Conservation (phyloP, 2,888 invertebrate species). For the Calliscelio sp. region DNA sequence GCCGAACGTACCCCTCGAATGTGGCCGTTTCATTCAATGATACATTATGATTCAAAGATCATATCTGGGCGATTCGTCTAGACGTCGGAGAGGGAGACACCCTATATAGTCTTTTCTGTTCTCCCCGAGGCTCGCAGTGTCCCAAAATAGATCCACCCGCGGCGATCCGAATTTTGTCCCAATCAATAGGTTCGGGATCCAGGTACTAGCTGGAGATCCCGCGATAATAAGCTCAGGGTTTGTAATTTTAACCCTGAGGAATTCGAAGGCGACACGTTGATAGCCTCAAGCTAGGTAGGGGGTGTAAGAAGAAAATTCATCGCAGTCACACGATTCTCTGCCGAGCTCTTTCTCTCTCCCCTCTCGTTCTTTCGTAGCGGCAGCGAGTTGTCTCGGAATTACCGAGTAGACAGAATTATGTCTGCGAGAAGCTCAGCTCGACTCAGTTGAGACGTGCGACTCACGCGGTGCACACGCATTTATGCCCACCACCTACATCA, state of each 20-base stretch:
- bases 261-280: constrained; percentile 59
- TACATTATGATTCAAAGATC: constrained; percentile 85
- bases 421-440: constrained; percentile 83
- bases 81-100: constrained; percentile 83
- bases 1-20: constrained; percentile 65
- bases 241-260: constrained; percentile 54
- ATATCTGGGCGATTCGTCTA: constrained; percentile 85
- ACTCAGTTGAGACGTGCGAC: constrained; percentile 85
- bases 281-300: constrained; percentile 65
- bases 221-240: constrained; percentile 20
- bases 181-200: not conserved
- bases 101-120: too few relatives aligned
- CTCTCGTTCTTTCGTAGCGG: constrained; percentile 72
- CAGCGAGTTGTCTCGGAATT: constrained; percentile 82
- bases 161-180: too few relatives aligned
- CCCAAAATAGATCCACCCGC: too few relatives aligned
- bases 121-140: not conserved
- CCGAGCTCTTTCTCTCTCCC: constrained; percentile 74
- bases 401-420: constrained; percentile 86
- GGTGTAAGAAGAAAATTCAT: constrained; percentile 75
- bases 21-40: constrained; percentile 82
- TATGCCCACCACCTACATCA: constrained; percentile 76
- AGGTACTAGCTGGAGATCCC: not conserved
- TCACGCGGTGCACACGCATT: constrained; percentile 84
- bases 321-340: constrained; percentile 70